A percentile compares a stretch with the other conserved stretches of the same genome.
Conservation (phyloP, 2,113 vertebrate genomes). For the Plestiodon gilberti region DNA sequence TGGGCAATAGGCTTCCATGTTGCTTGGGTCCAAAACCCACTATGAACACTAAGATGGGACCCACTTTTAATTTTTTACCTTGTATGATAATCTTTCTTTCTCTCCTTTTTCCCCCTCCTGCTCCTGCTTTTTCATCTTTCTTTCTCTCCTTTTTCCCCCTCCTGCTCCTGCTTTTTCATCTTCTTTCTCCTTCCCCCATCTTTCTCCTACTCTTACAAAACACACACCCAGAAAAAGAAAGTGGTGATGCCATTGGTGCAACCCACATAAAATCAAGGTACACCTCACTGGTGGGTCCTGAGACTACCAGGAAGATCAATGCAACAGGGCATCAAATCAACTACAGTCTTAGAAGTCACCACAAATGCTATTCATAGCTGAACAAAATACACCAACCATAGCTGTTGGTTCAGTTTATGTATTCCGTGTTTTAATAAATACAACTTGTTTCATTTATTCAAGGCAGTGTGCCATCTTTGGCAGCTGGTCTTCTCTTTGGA, state of each 20-base stretch:
- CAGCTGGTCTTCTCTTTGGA: constrained; percentile 92
- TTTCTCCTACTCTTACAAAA: no score
- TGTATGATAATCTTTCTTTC: background rate
- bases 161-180: background rate
- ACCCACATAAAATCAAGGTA: background rate
- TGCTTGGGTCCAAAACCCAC: background rate
- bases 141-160: no score
- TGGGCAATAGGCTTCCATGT: background rate
- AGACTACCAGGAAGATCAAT: background rate
- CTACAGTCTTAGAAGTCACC: background rate
- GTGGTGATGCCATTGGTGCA: background rate
- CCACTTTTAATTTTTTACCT: background rate
- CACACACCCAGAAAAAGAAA: no score
- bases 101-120: no score
- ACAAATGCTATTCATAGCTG: background rate
- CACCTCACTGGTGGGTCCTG: background rate
- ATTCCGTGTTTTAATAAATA: background rate
- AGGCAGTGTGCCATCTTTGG: constrained; percentile 95
- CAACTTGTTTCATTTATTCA: constrained; percentile 13
- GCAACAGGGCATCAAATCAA: background rate
- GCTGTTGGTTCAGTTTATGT: background rate
- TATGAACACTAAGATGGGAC: background rate
- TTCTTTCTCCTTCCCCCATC: background rate
- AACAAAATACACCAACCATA: background rate
- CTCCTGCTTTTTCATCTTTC: no score